phyloP scores from a whole-genome alignment of 37 sponge, comb jelly and placozoan species.

The Geodia barretti region DNA sequence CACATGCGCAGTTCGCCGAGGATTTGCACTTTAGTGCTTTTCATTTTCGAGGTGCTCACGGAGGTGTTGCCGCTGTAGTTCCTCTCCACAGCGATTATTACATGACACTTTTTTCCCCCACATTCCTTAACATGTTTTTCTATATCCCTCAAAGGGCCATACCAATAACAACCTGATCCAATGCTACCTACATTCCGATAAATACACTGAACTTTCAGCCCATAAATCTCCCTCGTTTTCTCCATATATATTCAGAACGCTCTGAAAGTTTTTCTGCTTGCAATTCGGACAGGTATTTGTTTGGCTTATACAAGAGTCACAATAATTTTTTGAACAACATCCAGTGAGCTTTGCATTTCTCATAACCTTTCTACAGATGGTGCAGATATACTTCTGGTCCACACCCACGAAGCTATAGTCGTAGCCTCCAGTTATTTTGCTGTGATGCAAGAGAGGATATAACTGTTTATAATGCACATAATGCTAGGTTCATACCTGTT shows the following conservation, averaged over 20 bases:
- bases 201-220: neutral
- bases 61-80: too few relatives aligned
- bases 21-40: too few relatives aligned
- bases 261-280: neutral
- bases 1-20: too few relatives aligned
- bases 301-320: constrained; percentile 4
- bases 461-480: neutral
- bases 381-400: neutral
- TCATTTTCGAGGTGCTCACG: too few relatives aligned
- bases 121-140: neutral
- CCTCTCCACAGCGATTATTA: too few relatives aligned
- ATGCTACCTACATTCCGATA: too few relatives aligned
- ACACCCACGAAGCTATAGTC: neutral
- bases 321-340: constrained; percentile 8
- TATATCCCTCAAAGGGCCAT: neutral
- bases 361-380: constrained; percentile 2
- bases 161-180: neutral
- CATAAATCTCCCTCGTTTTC: neutral
- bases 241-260: neutral
- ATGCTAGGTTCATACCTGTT: too few relatives aligned
- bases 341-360: neutral
- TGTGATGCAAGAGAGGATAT: too few relatives aligned
- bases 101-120: too few relatives aligned
- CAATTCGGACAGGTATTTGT: constrained; percentile 10
- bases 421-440: neutral